These are phyloP conservation scores for Temnothorax nylanderi DNA, from an alignment of 1,140 invertebrate species.

Conservation along the genomic window DNA sequence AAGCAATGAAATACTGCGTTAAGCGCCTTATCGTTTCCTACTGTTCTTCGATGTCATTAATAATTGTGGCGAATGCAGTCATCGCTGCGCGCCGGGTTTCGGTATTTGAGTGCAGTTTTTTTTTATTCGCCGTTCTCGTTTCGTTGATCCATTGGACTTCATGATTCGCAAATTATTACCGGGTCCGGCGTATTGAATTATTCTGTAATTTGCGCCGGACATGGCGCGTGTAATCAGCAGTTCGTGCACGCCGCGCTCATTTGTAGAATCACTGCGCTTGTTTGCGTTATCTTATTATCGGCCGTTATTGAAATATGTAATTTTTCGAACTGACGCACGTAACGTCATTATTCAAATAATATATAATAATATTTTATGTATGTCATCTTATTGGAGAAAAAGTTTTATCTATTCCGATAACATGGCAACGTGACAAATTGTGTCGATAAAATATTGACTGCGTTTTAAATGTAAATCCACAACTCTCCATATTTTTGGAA, in stretches of 20 bases:
- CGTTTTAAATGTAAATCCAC: not conserved
- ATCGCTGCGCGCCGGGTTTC: not conserved
- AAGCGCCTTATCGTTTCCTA: conserved; percentile 37
- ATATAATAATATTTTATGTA: conserved; percentile 27
- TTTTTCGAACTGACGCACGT: conserved; percentile 39
- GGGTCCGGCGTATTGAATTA: conserved; percentile 32
- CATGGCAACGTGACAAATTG: conserved; percentile 20
- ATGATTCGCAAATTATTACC: conserved; percentile 36
- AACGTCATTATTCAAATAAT: conserved; percentile 33
- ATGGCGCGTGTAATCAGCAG: conserved; percentile 22
- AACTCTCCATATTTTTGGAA: not conserved
- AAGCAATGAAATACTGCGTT: conserved; percentile 15
- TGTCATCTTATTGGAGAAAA: conserved; percentile 23
- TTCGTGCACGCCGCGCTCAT: conserved; percentile 32
- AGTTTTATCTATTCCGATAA: conserved; percentile 11
- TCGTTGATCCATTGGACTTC: conserved; percentile 1
- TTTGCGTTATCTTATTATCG: conserved; percentile 53
- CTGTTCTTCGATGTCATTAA: conserved; percentile 13
- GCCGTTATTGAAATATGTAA: conserved; percentile 44
- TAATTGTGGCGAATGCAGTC: conserved; percentile 5
- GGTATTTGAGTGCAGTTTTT: not conserved
- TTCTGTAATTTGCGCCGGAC: conserved; percentile 37
- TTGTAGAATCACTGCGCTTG: conserved; percentile 48
- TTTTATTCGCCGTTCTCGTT: not conserved
- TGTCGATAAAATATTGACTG: conserved; percentile 31